Evolutionary conservation across 2,888 invertebrate species (phyloP), one percentile per base, ranked within the genome.

Genomic region (Pollenia griseotomentosa): DNA sequence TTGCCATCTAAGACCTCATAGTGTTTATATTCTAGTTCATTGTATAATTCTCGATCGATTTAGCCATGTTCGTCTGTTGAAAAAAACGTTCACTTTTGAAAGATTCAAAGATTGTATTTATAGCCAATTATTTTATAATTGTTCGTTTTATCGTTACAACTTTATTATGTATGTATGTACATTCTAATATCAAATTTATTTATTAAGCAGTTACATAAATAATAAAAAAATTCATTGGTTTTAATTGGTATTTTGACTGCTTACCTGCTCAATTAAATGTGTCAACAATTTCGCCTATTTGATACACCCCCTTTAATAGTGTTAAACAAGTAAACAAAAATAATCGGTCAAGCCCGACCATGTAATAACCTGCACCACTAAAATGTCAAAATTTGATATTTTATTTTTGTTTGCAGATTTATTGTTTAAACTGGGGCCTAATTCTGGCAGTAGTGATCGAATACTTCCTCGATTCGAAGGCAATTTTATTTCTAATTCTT

Each of bases 121-220:
- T 63, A 63, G 42, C n/a, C 19, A 70, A 70, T 71, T 70, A 40
- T 70, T 59, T 68, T 65, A 55, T 55, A 77, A 65, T 65, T 55
- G 40, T 53, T 19, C 11, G 51, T 55, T 14, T 65, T 42, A 65
- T 42, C 65, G 19, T 77, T 44, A 77, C 55, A 42, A 65, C 55
- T 55, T 55, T 77, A 77, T 55, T 53, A 53, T 63, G n/a, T n/a
- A n/a, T n/a, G n/a, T n/a, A n/a, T n/a, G 10, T 6, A 6, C 33
- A 33, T 33, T 6, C 16, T 42, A 40, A 63, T 63, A 48, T 53
- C 48, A 75, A 6, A 33, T 33, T 33, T 33, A 33, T 5, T 42
- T 33, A 33, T 5, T 42, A 53, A 71, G 40, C 16, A 55, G 42
- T 71, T 16, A 40, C 23, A 23, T 23, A 23, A 6, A 33, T 33